Percentiles rank a stretch among this genome's conserved stretches.
Conservation (phyloP, 1,140 invertebrate genomes). For the Orchesella cincta region DNA sequence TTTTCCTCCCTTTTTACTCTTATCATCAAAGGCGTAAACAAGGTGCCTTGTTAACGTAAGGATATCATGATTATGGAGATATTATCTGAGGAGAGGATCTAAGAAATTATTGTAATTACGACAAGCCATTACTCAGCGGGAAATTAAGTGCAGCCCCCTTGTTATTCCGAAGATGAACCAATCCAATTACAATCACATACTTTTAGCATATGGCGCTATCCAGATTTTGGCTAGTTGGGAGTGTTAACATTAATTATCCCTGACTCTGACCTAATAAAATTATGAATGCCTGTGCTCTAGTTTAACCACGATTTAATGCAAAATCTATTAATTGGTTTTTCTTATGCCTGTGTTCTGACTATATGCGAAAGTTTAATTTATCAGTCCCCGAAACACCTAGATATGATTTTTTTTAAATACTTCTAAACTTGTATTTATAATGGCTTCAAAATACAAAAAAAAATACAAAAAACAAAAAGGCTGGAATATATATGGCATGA, state of each 20-base stretch:
- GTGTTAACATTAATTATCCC: neutral
- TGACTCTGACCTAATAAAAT: too few relatives aligned
- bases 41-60: neutral
- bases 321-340: too few relatives aligned
- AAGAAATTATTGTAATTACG: slow-evolving; percentile 16
- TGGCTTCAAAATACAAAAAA: too few relatives aligned
- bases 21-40: neutral
- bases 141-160: neutral
- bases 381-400: neutral
- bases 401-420: too few relatives aligned
- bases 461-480: too few relatives aligned
- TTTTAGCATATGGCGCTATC: neutral
- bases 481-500: too few relatives aligned
- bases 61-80: slow-evolving; percentile 11
- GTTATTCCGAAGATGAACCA: neutral
- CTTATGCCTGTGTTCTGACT: neutral
- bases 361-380: neutral
- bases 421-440: too few relatives aligned
- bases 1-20: neutral
- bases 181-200: neutral
- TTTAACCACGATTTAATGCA: too few relatives aligned
- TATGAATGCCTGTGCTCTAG: too few relatives aligned
- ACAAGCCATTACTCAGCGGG: slow-evolving; percentile 21
- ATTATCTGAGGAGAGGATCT: neutral
- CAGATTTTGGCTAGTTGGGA: neutral